Conservation (phyloP, 1,140 invertebrate genomes). For the Eumaeus atala region DNA sequence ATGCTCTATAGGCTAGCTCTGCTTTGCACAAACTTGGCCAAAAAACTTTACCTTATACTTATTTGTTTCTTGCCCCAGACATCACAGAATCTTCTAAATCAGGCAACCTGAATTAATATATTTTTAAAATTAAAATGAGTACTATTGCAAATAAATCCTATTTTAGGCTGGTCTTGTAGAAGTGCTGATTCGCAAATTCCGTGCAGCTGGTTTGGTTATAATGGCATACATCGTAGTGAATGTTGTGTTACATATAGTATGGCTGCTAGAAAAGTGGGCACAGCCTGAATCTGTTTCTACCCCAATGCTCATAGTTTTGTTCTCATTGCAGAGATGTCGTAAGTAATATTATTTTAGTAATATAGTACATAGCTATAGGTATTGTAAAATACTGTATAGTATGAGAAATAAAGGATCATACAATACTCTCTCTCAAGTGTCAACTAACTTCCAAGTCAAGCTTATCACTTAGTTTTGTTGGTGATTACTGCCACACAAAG, state of each 20-base stretch:
- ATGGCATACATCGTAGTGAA: constrained; percentile 75
- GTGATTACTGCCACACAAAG: too few relatives aligned
- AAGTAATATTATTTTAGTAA: constrained; percentile 36
- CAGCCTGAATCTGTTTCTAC: constrained; percentile 72
- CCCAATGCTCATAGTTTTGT: constrained; percentile 75
- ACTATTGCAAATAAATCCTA: too few relatives aligned
- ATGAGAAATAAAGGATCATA: too few relatives aligned
- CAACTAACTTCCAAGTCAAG: too few relatives aligned
- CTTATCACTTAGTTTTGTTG: too few relatives aligned
- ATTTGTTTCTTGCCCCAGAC: too few relatives aligned
- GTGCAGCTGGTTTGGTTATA: constrained; percentile 74
- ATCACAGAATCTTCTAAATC: neutral
- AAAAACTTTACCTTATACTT: too few relatives aligned
- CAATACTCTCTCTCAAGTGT: too few relatives aligned
- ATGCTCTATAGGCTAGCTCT: too few relatives aligned
- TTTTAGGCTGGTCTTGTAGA: constrained; percentile 79
- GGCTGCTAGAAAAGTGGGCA: constrained; percentile 75
- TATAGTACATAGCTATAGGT: neutral
- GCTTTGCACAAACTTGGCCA: too few relatives aligned
- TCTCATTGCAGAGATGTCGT: constrained; percentile 78
- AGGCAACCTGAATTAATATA: neutral
- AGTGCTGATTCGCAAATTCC: constrained; percentile 78
- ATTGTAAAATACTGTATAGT: too few relatives aligned
- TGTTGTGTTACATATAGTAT: constrained; percentile 76
- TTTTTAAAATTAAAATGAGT: too few relatives aligned